Evolutionary conservation across 2,888 invertebrate genomes (phyloP).

Genomic region (Drosophila falleni): DNA sequence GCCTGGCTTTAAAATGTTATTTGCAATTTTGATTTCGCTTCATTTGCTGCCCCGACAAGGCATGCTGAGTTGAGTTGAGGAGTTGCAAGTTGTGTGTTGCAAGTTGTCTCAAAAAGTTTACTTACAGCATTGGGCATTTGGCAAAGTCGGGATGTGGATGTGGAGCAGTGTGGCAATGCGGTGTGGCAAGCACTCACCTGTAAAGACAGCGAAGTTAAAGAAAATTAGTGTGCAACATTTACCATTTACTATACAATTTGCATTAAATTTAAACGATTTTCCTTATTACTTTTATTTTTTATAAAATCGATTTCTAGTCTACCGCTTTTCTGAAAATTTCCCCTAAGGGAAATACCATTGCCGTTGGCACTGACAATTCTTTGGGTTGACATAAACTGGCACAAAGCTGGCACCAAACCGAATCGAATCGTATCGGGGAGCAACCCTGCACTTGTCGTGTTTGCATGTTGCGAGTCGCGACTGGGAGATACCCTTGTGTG

Average conservation of each 20-base stretch:
- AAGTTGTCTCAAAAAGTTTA: conserved; percentile 39
- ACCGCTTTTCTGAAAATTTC: conserved; percentile 13
- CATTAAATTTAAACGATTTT: conserved; percentile 38
- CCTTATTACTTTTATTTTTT: not conserved
- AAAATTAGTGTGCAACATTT: conserved; percentile 36
- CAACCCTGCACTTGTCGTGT: conserved; percentile 25
- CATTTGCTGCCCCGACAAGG: conserved; percentile 23
- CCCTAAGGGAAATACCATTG: not conserved
- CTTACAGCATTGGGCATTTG: conserved; percentile 60
- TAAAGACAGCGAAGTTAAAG: conserved; percentile 30
- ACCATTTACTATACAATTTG: conserved; percentile 32
- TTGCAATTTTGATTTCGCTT: conserved; percentile 54
- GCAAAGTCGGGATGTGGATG: conserved; percentile 37
- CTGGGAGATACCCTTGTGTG: conserved; percentile 64
- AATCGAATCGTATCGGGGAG: conserved; percentile 13
- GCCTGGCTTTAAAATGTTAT: conserved; percentile 49
- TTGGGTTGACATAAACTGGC: conserved; percentile 55
- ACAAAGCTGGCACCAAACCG: conserved; percentile 22
- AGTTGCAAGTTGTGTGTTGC: conserved; percentile 7
- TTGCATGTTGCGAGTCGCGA: conserved; percentile 36
- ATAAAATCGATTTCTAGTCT: conserved; percentile 42
- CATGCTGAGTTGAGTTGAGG: not conserved
- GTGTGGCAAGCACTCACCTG: conserved; percentile 67
- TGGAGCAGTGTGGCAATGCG: conserved; percentile 44
- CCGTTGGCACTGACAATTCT: conserved; percentile 22